Evolutionary conservation across 2,888 invertebrate genomes (phyloP).

Genomic region (Mythimna vitellina): DNA sequence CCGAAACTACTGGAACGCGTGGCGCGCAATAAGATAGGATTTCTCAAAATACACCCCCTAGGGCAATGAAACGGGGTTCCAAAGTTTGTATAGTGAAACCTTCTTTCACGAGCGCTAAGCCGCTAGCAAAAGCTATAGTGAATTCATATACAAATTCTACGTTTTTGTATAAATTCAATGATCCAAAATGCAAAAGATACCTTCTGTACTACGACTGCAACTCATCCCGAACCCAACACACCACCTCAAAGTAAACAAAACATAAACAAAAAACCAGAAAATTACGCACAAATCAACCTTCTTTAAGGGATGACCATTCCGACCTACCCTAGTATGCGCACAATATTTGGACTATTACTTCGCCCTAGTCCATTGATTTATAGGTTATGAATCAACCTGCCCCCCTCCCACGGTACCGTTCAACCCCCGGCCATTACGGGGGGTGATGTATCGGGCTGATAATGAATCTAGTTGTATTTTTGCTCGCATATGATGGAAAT

Average conservation of each 20-base stretch:
- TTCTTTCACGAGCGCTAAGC: too few relatives aligned
- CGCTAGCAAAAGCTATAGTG: too few relatives aligned
- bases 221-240: neutral
- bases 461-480: constrained; percentile 89
- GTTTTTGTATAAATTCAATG: neutral
- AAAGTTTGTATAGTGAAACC: too few relatives aligned
- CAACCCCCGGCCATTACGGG: constrained; percentile 75
- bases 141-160: too few relatives aligned
- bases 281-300: constrained; percentile 57
- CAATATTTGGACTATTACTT: constrained; percentile 89
- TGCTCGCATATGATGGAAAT: constrained; percentile 88
- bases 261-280: constrained; percentile 50
- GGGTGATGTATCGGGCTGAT: constrained; percentile 86
- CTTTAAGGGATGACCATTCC: constrained; percentile 66
- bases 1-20: too few relatives aligned
- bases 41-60: too few relatives aligned
- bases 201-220: too few relatives aligned
- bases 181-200: neutral
- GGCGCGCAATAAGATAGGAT: too few relatives aligned
- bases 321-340: constrained; percentile 64
- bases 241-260: constrained; percentile 43
- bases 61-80: too few relatives aligned
- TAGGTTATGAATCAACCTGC: constrained; percentile 89
- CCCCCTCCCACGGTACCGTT: constrained; percentile 52
- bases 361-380: constrained; percentile 88